These are phyloP conservation scores for Lasius platythorax DNA, from an alignment of 2,888 invertebrate genomes.

Conservation along the genomic window DNA sequence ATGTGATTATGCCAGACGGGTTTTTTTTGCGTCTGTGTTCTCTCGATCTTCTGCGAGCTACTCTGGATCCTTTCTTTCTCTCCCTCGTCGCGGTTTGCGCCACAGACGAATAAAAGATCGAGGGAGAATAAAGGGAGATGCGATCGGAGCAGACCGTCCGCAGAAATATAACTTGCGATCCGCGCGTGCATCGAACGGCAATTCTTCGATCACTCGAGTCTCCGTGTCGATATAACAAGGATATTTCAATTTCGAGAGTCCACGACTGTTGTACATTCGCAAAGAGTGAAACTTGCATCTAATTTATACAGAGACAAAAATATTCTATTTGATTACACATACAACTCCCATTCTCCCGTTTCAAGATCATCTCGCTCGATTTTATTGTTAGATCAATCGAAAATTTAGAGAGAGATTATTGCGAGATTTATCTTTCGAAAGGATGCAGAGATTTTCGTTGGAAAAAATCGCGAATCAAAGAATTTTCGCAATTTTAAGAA, in stretches of 20 bases:
- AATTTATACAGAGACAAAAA: neutral
- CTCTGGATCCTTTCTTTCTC: constrained; percentile 23
- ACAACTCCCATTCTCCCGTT: neutral
- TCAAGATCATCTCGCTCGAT: neutral
- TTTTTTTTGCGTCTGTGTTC: constrained; percentile 78
- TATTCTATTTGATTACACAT: neutral
- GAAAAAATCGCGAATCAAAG: neutral
- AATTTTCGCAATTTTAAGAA: neutral
- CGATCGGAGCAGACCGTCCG: constrained; percentile 13
- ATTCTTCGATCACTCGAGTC: constrained; percentile 4
- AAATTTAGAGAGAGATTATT: neutral
- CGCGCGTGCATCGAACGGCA: neutral
- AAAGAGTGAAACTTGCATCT: neutral
- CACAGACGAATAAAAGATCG: constrained; percentile 44
- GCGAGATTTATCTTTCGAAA: neutral
- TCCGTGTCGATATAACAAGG: neutral
- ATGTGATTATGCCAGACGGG: constrained; percentile 82
- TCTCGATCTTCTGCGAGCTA: constrained; percentile 68
- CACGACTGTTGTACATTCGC: neutral
- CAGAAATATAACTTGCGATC: constrained; percentile 53
- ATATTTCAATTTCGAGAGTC: neutral
- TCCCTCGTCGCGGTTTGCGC: constrained; percentile 49
- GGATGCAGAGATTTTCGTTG: neutral
- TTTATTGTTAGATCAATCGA: neutral
- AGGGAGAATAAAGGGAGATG: constrained; percentile 38